phyloP scores from a whole-genome alignment of 1,140 invertebrate genomes.

The Thrips palmi region DNA sequence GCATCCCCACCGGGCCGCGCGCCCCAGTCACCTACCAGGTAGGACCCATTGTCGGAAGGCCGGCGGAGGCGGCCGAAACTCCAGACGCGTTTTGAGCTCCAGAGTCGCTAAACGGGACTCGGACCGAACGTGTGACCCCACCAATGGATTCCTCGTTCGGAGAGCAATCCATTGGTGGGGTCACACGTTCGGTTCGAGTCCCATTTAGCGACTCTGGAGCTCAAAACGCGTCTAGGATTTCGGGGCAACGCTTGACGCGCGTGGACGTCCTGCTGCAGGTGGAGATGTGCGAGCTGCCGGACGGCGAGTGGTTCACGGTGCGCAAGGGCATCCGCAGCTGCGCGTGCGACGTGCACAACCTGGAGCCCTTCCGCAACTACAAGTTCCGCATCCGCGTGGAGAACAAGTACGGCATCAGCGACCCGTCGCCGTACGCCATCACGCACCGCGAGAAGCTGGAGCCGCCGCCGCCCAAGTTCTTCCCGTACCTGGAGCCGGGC shows the following conservation, averaged over 20 bases:
- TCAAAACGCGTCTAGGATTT: too few species aligned
- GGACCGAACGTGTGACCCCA: too few species aligned
- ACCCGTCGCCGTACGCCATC: slow-evolving; percentile 72
- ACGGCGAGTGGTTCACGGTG: slow-evolving; percentile 73
- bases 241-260: slow-evolving; percentile 1
- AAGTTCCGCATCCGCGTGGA: slow-evolving; percentile 86
- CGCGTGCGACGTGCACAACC: slow-evolving; percentile 62
- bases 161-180: too few species aligned
- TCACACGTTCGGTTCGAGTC: too few species aligned
- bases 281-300: slow-evolving; percentile 78
- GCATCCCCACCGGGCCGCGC: slow-evolving; percentile 56
- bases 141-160: too few species aligned
- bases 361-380: slow-evolving; percentile 75
- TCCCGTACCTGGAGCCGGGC: slow-evolving; percentile 59
- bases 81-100: too few species aligned
- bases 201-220: too few species aligned
- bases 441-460: slow-evolving; percentile 65
- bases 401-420: slow-evolving; percentile 92
- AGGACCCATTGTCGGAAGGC: too few species aligned
- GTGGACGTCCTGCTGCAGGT: slow-evolving; percentile 31
- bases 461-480: slow-evolving; percentile 57
- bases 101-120: too few species aligned
- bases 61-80: too few species aligned
- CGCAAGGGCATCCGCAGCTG: slow-evolving; percentile 60
- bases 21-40: slow-evolving; percentile 79